phyloP scores from a whole-genome alignment of 35 echinoderm and acorn worm species.

The Amphiura filiformis region DNA sequence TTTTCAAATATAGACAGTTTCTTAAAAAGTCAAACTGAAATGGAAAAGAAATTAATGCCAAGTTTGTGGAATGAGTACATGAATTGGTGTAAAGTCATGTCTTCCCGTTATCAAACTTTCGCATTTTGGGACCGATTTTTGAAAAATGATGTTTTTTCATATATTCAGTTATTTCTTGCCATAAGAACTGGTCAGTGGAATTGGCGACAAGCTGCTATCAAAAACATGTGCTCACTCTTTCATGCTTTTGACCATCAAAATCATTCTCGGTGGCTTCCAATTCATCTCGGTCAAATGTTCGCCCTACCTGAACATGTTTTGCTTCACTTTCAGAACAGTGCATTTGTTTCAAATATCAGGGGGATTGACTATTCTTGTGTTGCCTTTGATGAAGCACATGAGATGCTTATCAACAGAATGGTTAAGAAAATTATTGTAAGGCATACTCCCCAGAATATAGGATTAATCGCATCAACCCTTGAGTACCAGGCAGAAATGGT shows the following conservation, averaged over 20 bases:
- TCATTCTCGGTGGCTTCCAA: constrained; percentile 28
- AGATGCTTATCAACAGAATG: constrained; percentile 75
- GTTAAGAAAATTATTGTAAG: constrained; percentile 28
- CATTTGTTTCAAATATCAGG: constrained; percentile 51
- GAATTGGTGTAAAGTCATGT: constrained; percentile 22
- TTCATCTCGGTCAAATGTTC: constrained; percentile 31
- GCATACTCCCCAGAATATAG: neutral
- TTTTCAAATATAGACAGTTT: neutral
- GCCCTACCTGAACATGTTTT: constrained; percentile 22
- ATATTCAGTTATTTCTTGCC: constrained; percentile 24
- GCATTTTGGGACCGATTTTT: constrained; percentile 42
- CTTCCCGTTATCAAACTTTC: constrained; percentile 19
- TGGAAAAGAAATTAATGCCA: neutral
- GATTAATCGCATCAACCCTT: constrained; percentile 6
- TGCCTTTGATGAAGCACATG: constrained; percentile 68
- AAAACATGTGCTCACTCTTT: constrained; percentile 28
- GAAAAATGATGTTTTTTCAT: constrained; percentile 20
- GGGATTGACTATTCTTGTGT: constrained; percentile 34
- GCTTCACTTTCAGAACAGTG: constrained; percentile 39
- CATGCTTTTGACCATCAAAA: constrained; percentile 54
- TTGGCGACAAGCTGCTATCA: constrained; percentile 5
- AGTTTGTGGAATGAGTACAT: neutral
- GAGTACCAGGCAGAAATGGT: constrained; percentile 14
- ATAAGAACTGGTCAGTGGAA: constrained; percentile 15
- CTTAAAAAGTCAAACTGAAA: neutral